phyloP scores from a whole-genome alignment of 1,140 invertebrate genomes.

The Cotesia typhae region DNA sequence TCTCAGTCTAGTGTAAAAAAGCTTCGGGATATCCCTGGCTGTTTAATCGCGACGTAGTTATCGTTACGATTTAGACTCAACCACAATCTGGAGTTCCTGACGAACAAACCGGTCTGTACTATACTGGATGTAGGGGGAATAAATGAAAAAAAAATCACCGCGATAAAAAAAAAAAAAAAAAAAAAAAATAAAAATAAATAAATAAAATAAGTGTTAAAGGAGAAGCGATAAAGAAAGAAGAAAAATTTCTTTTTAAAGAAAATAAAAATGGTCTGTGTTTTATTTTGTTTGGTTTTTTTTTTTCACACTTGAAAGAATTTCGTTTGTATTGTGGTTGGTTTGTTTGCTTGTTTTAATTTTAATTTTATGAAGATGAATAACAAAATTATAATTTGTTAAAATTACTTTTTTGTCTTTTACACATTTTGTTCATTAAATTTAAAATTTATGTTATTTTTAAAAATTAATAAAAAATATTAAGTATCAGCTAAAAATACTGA shows the following conservation, averaged over 20 bases:
- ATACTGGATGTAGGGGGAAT: neutral
- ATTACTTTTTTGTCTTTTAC: neutral
- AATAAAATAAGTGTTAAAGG: neutral
- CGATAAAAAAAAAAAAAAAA: neutral
- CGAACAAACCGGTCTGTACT: slow-evolving; percentile 5
- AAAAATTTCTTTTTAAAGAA: neutral
- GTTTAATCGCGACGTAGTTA: slow-evolving; percentile 38
- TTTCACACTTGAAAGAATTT: slow-evolving; percentile 1
- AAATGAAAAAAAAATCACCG: slow-evolving; percentile 10
- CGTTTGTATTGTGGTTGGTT: slow-evolving; percentile 1
- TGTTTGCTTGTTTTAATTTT: neutral
- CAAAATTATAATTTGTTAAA: no score
- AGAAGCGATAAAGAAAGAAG: slow-evolving; percentile 12
- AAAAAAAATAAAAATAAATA: slow-evolving; percentile 6
- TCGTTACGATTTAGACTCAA: slow-evolving; percentile 37
- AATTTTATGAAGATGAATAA: slow-evolving; percentile 8
- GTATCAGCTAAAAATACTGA: slow-evolving; percentile 3
- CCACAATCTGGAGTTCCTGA: slow-evolving; percentile 22
- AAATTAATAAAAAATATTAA: slow-evolving; percentile 8
- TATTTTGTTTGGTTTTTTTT: neutral
- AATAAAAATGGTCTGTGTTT: slow-evolving; percentile 3
- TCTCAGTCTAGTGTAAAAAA: neutral
- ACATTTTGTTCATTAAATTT: neutral
- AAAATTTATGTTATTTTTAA: neutral
- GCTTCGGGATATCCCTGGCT: slow-evolving; percentile 31